phyloP scores from a whole-genome alignment of 2,797 vertebrate species.

The Poecilia wingei region DNA sequence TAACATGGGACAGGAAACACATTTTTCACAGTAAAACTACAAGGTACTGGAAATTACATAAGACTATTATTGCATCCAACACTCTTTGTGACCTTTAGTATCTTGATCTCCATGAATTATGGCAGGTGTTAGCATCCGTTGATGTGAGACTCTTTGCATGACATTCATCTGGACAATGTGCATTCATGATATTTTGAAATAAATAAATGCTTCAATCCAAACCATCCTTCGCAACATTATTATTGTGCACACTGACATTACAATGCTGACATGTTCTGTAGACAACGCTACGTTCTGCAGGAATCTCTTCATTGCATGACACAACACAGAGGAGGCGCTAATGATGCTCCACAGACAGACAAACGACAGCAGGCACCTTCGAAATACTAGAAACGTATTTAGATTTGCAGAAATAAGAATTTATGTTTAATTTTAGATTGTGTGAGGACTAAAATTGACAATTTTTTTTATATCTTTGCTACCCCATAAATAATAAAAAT shows the following conservation, averaged over 20 bases:
- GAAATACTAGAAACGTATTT: background rate
- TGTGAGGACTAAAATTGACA: background rate
- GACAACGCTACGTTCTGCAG: background rate
- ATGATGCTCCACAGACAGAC: background rate
- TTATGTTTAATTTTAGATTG: background rate
- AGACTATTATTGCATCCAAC: background rate
- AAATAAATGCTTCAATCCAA: conserved; percentile 1
- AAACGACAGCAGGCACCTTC: background rate
- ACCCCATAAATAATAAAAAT: background rate
- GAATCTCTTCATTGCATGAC: background rate
- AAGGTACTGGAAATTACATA: background rate
- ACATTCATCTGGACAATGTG: background rate
- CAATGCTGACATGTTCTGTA: background rate
- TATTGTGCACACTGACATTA: background rate
- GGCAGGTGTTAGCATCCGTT: background rate
- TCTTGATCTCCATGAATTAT: background rate
- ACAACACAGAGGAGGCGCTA: background rate
- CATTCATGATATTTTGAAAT: background rate
- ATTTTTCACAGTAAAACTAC: background rate
- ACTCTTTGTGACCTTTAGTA: background rate
- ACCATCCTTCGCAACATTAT: background rate
- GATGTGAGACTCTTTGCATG: background rate
- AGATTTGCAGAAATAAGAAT: background rate
- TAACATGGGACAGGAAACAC: background rate
- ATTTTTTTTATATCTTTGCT: background rate